phyloP scores from a whole-genome alignment of 2,888 invertebrate species.

The Bombylius major region DNA sequence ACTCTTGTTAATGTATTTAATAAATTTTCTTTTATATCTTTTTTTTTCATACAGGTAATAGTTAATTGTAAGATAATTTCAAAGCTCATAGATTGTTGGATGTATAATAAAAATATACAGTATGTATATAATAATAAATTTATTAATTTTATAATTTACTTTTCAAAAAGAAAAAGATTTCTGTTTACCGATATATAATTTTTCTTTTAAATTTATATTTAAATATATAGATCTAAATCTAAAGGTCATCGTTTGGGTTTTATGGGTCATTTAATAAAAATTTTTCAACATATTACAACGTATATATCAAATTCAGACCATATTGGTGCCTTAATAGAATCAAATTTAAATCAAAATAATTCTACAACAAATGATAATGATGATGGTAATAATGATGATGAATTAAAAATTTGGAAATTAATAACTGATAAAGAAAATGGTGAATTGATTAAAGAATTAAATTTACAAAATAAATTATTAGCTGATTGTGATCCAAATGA shows the following conservation, averaged over 20 bases:
- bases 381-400: constrained; percentile 29
- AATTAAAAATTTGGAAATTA: constrained; percentile 39
- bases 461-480: constrained; percentile 28
- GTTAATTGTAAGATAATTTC: constrained; percentile 66
- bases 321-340: constrained; percentile 43
- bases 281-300: constrained; percentile 43
- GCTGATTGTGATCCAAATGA: constrained; percentile 34
- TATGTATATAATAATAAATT: constrained; percentile 26
- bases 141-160: too few species aligned
- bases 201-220: background rate
- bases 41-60: constrained; percentile 47
- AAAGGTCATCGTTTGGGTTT: constrained; percentile 48
- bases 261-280: constrained; percentile 54
- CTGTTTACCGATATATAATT: background rate
- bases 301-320: constrained; percentile 38
- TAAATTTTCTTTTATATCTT: constrained; percentile 9
- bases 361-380: too few species aligned
- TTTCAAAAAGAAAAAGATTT: background rate
- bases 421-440: constrained; percentile 28
- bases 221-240: constrained; percentile 34
- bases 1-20: too few species aligned
- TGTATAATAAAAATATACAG: constrained; percentile 64
- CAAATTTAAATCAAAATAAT: constrained; percentile 29
- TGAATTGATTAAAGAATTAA: constrained; percentile 27
- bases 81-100: constrained; percentile 69